Evolutionary conservation across 1,140 invertebrate species (phyloP).

Genomic region (Drosophila obscura): DNA sequence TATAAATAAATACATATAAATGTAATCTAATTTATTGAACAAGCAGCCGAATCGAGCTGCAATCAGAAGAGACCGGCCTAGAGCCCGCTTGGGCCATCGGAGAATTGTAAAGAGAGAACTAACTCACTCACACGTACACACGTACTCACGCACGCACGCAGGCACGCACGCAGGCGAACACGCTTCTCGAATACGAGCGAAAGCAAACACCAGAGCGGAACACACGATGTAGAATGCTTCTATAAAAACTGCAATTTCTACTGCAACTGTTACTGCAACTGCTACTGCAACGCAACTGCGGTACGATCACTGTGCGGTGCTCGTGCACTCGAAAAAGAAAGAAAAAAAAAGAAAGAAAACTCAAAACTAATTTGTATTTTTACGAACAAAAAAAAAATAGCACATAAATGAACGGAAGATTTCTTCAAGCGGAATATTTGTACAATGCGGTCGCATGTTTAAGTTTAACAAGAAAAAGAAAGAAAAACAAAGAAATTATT

Average conservation of each 20-base stretch:
- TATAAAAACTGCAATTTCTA: no score
- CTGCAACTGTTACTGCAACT: no score
- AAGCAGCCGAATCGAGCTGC: slow-evolving; percentile 49
- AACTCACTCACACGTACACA: slow-evolving; percentile 16
- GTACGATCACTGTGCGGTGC: not conserved
- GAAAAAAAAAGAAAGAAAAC: slow-evolving; percentile 2
- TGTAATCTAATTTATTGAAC: slow-evolving; percentile 77
- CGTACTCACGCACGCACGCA: not conserved
- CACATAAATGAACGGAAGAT: slow-evolving; percentile 25
- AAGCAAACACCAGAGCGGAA: no score
- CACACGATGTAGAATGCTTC: no score
- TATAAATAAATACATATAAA: slow-evolving; percentile 67
- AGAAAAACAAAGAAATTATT: slow-evolving; percentile 21
- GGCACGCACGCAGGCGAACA: no score
- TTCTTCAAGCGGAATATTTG: slow-evolving; percentile 35
- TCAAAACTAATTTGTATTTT: slow-evolving; percentile 35
- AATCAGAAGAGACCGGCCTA: slow-evolving; percentile 22
- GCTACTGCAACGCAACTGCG: no score
- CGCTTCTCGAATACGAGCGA: no score
- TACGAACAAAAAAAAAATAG: slow-evolving; percentile 42
- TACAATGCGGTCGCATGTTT: slow-evolving; percentile 44
- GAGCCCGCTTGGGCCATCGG: slow-evolving; percentile 7
- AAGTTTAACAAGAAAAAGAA: slow-evolving; percentile 35
- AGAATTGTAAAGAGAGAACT: slow-evolving; percentile 32
- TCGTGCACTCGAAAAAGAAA: slow-evolving; percentile 5